These are phyloP conservation scores for Osmerus mordax DNA, from an alignment of 2,113 vertebrate genomes.

Conservation along the genomic window DNA sequence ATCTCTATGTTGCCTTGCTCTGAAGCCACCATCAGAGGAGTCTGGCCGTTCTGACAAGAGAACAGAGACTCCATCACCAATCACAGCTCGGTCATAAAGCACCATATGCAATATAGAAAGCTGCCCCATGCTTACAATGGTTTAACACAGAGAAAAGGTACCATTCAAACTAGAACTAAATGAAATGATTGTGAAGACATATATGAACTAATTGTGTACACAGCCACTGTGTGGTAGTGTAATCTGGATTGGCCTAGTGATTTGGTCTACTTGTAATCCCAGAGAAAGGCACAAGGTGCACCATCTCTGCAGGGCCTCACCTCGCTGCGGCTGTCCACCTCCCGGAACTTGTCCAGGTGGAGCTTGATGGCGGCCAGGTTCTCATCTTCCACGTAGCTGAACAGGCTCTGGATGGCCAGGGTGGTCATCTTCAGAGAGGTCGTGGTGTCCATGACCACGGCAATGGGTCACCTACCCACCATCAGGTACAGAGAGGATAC, in stretches of 20 bases:
- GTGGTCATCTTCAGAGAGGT: constrained; percentile 81
- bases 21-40: constrained; percentile 91
- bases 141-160: neutral
- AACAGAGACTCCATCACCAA: neutral
- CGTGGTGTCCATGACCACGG: constrained; percentile 68
- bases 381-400: constrained; percentile 91
- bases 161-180: neutral
- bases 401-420: constrained; percentile 85
- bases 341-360: constrained; percentile 90
- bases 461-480: constrained; percentile 18
- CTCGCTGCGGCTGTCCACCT: constrained; percentile 95
- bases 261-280: constrained; percentile 4
- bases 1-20: constrained; percentile 95
- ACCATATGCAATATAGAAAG: too few species aligned
- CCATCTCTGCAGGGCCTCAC: constrained; percentile 64
- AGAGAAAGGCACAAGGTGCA: neutral
- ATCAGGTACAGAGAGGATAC: constrained; percentile 21
- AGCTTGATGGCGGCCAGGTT: constrained; percentile 88
- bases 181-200: too few species aligned
- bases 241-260: too few species aligned
- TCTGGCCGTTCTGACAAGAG: constrained; percentile 85
- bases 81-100: too few species aligned
- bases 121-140: too few species aligned
- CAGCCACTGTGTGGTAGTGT: too few species aligned
- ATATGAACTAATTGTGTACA: too few species aligned